phyloP scores from a whole-genome alignment of 2,797 vertebrate genomes.

The Tangara arthus region DNA sequence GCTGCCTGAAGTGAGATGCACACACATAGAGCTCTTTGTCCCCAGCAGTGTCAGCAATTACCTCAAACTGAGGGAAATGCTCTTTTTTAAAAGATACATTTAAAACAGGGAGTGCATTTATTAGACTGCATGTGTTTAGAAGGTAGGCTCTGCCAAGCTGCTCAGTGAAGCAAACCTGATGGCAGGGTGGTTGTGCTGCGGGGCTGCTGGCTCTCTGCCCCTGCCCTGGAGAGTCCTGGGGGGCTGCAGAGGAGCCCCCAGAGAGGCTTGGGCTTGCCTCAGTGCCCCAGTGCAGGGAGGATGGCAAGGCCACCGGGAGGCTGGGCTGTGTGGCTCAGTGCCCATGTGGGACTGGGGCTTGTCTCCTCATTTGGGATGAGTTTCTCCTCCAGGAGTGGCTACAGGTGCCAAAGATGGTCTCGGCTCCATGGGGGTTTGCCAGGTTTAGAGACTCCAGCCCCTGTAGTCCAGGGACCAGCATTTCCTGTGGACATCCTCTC shows the following conservation, averaged over 20 bases:
- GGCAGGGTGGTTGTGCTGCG: background rate
- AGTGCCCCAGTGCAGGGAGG: rapidly evolving
- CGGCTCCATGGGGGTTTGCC: rapidly evolving
- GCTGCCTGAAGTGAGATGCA: background rate
- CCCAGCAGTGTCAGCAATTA: background rate
- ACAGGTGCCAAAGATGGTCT: background rate
- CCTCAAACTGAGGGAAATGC: background rate
- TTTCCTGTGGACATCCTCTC: background rate
- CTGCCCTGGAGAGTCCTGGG: background rate
- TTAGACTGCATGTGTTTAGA: background rate
- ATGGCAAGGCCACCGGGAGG: rapidly evolving
- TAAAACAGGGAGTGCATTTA: background rate
- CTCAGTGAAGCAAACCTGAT: slow-evolving; percentile 2
- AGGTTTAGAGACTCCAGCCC: background rate
- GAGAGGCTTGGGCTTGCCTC: background rate
- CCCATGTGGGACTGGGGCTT: background rate
- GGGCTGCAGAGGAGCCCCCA: background rate
- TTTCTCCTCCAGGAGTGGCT: background rate
- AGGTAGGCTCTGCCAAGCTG: background rate
- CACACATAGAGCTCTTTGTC: background rate
- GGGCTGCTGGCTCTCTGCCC: background rate
- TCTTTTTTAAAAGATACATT: background rate
- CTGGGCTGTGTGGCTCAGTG: background rate
- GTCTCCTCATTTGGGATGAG: background rate
- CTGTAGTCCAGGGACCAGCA: rapidly evolving